Percentiles rank a stretch among this genome's conserved stretches.
Conservation (phyloP, 2,888 invertebrate species). For the Athripsodes cinereus region DNA sequence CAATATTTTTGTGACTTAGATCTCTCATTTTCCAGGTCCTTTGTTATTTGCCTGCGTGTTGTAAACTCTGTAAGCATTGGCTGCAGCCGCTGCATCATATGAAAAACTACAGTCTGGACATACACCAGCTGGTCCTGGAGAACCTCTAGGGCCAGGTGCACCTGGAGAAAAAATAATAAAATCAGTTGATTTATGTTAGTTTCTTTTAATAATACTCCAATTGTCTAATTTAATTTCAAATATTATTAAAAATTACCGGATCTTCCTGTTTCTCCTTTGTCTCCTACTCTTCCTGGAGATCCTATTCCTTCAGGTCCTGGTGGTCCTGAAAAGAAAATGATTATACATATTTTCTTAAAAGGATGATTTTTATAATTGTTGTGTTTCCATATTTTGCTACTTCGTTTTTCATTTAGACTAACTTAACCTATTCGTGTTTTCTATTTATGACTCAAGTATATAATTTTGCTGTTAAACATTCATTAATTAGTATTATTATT, state of each 20-base stretch:
- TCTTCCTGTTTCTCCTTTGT: constrained; percentile 67
- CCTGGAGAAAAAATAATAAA: constrained; percentile 42
- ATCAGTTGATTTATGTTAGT: background rate
- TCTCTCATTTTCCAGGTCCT: constrained; percentile 40
- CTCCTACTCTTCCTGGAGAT: constrained; percentile 65
- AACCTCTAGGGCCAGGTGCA: constrained; percentile 58
- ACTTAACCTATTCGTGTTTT: too few relatives aligned
- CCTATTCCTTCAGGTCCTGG: constrained; percentile 62
- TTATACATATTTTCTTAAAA: too few relatives aligned
- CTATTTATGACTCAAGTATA: too few relatives aligned
- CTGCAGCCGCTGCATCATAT: constrained; percentile 43
- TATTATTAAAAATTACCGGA: too few relatives aligned
- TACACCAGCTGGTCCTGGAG: constrained; percentile 46
- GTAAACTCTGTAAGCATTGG: constrained; percentile 51
- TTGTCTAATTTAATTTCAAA: too few relatives aligned
- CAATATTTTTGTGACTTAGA: too few relatives aligned
- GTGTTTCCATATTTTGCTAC: too few relatives aligned
- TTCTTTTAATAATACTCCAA: too few relatives aligned
- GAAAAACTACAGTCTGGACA: constrained; percentile 33
- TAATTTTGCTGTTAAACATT: too few relatives aligned
- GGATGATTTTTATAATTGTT: too few relatives aligned
- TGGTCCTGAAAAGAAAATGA: constrained; percentile 42
- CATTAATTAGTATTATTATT: too few relatives aligned
- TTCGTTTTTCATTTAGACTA: too few relatives aligned
- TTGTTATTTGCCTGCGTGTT: constrained; percentile 50